Evolutionary conservation across 2,888 invertebrate genomes (phyloP).

Genomic region (Pimpla rufipes): DNA sequence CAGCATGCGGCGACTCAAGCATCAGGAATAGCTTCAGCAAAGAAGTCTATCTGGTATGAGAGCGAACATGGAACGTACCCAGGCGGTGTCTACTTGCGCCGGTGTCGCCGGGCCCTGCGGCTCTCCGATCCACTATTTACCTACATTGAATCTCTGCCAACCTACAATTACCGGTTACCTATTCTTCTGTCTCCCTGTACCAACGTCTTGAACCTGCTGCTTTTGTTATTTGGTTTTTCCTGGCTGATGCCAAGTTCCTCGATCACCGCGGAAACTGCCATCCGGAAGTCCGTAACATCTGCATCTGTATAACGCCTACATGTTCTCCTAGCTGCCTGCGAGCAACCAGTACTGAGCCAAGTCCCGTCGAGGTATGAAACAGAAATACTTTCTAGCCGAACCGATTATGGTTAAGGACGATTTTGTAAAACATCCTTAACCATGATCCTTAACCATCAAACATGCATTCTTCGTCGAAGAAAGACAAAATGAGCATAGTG

Average conservation of each 20-base stretch:
- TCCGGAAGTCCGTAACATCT: slow-evolving; percentile 63
- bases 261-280: slow-evolving; percentile 33
- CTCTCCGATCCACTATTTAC: slow-evolving; percentile 83
- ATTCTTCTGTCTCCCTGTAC: slow-evolving; percentile 76
- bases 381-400: slow-evolving; percentile 12
- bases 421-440: too few relatives aligned
- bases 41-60: slow-evolving; percentile 35
- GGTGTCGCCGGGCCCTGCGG: slow-evolving; percentile 79
- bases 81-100: slow-evolving; percentile 67
- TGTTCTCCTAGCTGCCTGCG: slow-evolving; percentile 46
- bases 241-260: slow-evolving; percentile 57
- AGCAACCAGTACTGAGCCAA: slow-evolving; percentile 59
- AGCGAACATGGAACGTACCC: slow-evolving; percentile 43
- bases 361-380: not conserved
- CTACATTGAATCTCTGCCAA: slow-evolving; percentile 85
- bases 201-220: slow-evolving; percentile 61
- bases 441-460: too few relatives aligned
- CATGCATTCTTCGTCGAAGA: too few relatives aligned
- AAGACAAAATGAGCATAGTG: slow-evolving; percentile 2
- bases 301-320: slow-evolving; percentile 50
- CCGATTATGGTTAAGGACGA: slow-evolving; percentile 18
- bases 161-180: slow-evolving; percentile 85
- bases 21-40: slow-evolving; percentile 36
- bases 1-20: slow-evolving; percentile 47
- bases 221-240: slow-evolving; percentile 60